A percentile compares a stretch with the other conserved stretches of the same genome.
These are phyloP conservation scores for Caenorhabditis virilis DNA, from an alignment of 2,888 invertebrate species.

Conservation along the genomic window DNA sequence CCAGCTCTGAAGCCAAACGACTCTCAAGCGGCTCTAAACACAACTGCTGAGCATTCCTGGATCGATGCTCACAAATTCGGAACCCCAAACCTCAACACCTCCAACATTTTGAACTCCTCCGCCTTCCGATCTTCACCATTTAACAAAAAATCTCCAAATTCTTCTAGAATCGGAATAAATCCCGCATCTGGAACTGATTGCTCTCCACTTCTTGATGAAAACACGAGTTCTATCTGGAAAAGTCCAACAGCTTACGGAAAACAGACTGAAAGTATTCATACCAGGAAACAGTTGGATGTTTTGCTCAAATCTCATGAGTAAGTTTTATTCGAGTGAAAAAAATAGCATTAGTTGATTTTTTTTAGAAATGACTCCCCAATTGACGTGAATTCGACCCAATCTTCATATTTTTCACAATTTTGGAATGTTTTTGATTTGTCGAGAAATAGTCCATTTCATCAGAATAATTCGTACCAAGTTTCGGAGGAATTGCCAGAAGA, in stretches of 20 bases:
- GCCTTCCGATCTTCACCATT: constrained; percentile 8
- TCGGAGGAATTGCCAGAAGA: constrained; percentile 26
- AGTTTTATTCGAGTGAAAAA: constrained; percentile 1
- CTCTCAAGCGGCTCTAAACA: no score
- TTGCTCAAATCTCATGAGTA: constrained; percentile 19
- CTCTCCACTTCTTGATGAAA: constrained; percentile 19
- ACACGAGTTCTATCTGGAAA: constrained; percentile 19
- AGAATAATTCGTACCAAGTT: constrained; percentile 20
- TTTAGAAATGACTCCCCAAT: constrained; percentile 16
- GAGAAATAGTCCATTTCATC: constrained; percentile 3
- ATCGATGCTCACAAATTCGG: constrained; percentile 34
- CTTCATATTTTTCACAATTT: constrained; percentile 20
- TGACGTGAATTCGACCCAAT: constrained; percentile 18
- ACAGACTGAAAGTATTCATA: constrained; percentile 42
- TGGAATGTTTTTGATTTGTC: constrained; percentile 27
- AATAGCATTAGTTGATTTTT: background rate
- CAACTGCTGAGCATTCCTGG: constrained; percentile 24
- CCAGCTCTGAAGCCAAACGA: background rate
- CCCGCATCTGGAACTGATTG: background rate
- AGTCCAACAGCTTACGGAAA: constrained; percentile 21
- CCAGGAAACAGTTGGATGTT: constrained; percentile 42
- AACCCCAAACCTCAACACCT: constrained; percentile 13
- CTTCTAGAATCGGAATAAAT: background rate
- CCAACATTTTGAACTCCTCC: background rate
- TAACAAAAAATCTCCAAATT: constrained; percentile 3